Conservation (phyloP, 2,113 vertebrate genomes). For the Platanista minor region DNA sequence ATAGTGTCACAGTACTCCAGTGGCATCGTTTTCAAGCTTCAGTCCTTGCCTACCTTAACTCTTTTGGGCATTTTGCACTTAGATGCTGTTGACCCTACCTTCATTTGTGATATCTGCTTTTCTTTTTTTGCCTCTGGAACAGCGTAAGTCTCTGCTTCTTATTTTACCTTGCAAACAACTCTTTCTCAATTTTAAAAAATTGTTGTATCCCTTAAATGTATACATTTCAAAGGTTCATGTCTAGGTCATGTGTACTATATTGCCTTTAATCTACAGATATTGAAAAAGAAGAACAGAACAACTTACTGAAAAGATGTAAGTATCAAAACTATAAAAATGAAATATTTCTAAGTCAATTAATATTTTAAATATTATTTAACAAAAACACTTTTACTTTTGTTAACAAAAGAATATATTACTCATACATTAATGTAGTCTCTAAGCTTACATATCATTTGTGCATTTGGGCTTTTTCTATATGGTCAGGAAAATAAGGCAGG, state of each 20-base stretch:
- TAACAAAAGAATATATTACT: background rate
- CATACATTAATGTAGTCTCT: background rate
- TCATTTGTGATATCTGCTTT: background rate
- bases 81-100: fast-evolving
- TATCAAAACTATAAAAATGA: background rate
- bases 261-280: background rate
- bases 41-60: background rate
- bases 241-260: background rate
- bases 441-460: background rate
- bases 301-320: background rate
- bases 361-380: background rate
- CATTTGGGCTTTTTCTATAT: background rate
- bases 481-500: background rate
- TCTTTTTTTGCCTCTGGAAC: background rate
- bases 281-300: background rate
- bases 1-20: background rate
- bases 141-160: background rate
- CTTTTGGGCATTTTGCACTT: background rate
- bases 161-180: background rate
- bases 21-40: background rate
- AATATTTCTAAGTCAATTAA: background rate
- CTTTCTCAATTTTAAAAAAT: background rate
- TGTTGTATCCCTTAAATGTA: background rate
- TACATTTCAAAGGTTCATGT: background rate
- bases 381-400: background rate